Evolutionary conservation across 1,140 invertebrate genomes (phyloP).

Genomic region (Nomia melanderi): DNA sequence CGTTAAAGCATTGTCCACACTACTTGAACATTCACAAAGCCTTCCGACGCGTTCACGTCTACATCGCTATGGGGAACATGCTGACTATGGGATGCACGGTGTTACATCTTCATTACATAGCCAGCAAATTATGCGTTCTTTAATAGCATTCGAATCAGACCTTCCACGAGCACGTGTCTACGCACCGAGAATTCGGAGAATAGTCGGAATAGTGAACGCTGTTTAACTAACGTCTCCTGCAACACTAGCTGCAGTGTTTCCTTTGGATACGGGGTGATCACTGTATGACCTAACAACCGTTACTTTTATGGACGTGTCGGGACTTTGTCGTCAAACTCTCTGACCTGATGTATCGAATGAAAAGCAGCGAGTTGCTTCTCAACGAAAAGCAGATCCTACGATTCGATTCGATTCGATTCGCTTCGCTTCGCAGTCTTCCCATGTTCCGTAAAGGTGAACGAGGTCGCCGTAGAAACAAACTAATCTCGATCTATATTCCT

Average conservation of each 20-base stretch:
- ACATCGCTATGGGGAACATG: constrained; percentile 88
- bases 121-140: constrained; percentile 82
- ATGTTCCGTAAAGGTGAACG: neutral
- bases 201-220: neutral
- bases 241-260: neutral
- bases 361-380: neutral
- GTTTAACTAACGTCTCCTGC: neutral
- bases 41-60: constrained; percentile 86
- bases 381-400: no score
- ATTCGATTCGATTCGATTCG: no score
- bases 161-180: neutral
- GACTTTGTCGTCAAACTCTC: neutral
- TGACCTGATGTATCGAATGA: neutral
- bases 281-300: neutral
- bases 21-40: constrained; percentile 85
- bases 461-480: neutral
- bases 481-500: constrained; percentile 40
- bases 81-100: constrained; percentile 86
- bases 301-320: neutral
- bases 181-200: neutral
- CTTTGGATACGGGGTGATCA: neutral
- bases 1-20: constrained; percentile 85
- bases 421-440: neutral
- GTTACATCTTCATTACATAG: constrained; percentile 86
- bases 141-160: constrained; percentile 43